phyloP scores from a whole-genome alignment of 2,797 vertebrate genomes.

The Miichthys miiuy region DNA sequence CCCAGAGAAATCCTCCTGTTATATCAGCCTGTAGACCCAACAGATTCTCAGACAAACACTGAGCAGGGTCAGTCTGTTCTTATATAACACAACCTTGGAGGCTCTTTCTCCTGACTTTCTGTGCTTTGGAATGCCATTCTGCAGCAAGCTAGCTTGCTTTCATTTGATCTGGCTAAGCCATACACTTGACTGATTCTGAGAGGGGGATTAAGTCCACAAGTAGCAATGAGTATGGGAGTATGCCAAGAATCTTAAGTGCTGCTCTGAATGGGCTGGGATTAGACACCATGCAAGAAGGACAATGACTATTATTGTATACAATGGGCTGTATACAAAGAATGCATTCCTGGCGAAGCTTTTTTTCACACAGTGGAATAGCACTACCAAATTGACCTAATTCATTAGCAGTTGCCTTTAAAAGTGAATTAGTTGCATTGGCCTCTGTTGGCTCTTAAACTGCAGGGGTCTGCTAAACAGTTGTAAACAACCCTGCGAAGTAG shows the following conservation, averaged over 20 bases:
- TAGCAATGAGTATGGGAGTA: slow-evolving; percentile 88
- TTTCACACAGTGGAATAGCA: slow-evolving; percentile 45
- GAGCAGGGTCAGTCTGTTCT: slow-evolving; percentile 65
- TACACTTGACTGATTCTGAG: slow-evolving; percentile 89
- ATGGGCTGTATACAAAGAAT: slow-evolving; percentile 59
- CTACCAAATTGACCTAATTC: slow-evolving; percentile 73
- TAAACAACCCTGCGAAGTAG: slow-evolving; percentile 67
- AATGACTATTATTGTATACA: slow-evolving; percentile 81
- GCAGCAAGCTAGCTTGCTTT: slow-evolving; percentile 85
- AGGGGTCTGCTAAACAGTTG: slow-evolving; percentile 68
- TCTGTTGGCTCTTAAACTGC: slow-evolving; percentile 63
- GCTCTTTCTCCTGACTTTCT: slow-evolving; percentile 70
- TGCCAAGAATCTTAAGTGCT: slow-evolving; percentile 94
- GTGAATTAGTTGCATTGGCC: slow-evolving; percentile 63
- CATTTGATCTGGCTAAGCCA: slow-evolving; percentile 90
- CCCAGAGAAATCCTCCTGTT: slow-evolving; percentile 56
- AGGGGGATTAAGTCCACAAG: slow-evolving; percentile 89
- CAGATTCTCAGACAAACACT: slow-evolving; percentile 66
- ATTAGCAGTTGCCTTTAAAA: slow-evolving; percentile 71
- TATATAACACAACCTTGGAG: slow-evolving; percentile 76
- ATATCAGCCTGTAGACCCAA: slow-evolving; percentile 65
- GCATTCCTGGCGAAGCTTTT: slow-evolving; percentile 54
- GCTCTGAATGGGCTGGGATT: slow-evolving; percentile 84
- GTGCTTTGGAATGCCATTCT: slow-evolving; percentile 78
- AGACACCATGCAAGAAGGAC: slow-evolving; percentile 80